Evolutionary conservation across 2,888 invertebrate species (phyloP).

Genomic region (Oscheius onirici): DNA sequence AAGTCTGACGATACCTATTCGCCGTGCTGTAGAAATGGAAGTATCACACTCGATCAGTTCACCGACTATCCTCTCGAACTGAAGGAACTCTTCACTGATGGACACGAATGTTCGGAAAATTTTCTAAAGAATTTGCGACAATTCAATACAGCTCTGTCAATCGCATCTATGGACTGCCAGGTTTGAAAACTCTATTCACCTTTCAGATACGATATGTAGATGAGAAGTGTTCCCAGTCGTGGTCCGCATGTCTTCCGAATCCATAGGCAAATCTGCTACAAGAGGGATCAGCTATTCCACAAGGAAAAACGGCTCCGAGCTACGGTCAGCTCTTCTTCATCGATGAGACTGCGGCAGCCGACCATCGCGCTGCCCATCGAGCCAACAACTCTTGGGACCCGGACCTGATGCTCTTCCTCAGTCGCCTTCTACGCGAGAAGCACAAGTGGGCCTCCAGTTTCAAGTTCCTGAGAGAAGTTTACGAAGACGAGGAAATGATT

Average conservation of each 20-base stretch:
- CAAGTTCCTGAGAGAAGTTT: too few relatives aligned
- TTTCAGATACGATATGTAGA: too few relatives aligned
- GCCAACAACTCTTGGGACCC: too few relatives aligned
- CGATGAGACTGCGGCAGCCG: not conserved
- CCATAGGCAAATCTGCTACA: not conserved
- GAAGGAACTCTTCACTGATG: constrained; percentile 2
- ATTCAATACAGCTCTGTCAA: too few relatives aligned
- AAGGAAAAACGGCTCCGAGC: not conserved
- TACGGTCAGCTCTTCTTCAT: constrained; percentile 5
- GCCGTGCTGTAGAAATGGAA: constrained; percentile 13
- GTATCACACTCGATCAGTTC: not conserved
- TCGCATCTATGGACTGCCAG: too few relatives aligned
- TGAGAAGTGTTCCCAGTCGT: not conserved
- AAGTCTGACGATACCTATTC: not conserved
- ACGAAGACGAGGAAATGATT: too few relatives aligned
- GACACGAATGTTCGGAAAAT: not conserved
- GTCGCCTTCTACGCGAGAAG: too few relatives aligned
- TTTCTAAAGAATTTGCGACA: constrained; percentile 21
- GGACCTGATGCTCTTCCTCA: too few relatives aligned
- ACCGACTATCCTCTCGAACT: constrained; percentile 1
- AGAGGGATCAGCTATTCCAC: not conserved
- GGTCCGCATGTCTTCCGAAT: not conserved
- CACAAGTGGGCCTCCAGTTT: too few relatives aligned
- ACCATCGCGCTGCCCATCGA: too few relatives aligned
- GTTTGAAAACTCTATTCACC: too few relatives aligned